A percentile compares a stretch with the other conserved stretches of the same genome.
Evolutionary conservation across 2,888 invertebrate genomes (phyloP).

Genomic region (Apoda limacodes): DNA sequence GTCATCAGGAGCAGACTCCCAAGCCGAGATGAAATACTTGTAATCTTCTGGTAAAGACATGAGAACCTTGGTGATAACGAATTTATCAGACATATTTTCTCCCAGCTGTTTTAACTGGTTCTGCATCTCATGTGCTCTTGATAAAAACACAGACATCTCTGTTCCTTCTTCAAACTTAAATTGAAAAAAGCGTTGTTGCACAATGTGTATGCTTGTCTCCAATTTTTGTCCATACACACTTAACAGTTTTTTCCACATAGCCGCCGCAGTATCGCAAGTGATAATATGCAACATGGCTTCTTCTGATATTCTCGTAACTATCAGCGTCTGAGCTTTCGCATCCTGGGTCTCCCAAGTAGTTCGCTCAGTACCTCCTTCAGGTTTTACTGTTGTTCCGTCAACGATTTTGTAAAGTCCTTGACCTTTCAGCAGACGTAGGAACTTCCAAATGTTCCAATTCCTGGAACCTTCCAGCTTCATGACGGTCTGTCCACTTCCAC

Average conservation of each 20-base stretch:
- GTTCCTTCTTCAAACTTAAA: constrained; percentile 17
- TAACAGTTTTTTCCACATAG: constrained; percentile 20
- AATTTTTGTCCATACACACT: constrained; percentile 26
- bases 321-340: constrained; percentile 17
- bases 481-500: constrained; percentile 1
- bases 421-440: constrained; percentile 6
- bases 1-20: constrained; percentile 5
- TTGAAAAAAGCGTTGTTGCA: constrained; percentile 24
- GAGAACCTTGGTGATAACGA: constrained; percentile 23
- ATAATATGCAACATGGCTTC: constrained; percentile 16
- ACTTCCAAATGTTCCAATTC: constrained; percentile 12
- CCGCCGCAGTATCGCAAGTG: constrained; percentile 15
- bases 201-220: constrained; percentile 24
- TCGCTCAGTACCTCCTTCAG: constrained; percentile 1
- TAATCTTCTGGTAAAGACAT: constrained; percentile 20
- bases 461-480: constrained; percentile 9
- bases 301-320: constrained; percentile 19
- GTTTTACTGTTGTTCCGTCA: constrained; percentile 1
- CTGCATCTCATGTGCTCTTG: constrained; percentile 14
- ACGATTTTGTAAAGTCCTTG: constrained; percentile 5
- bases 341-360: constrained; percentile 8
- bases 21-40: constrained; percentile 10
- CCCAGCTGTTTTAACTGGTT: constrained; percentile 16
- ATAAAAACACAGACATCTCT: constrained; percentile 18
- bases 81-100: constrained; percentile 18